Evolutionary conservation across 2,888 invertebrate species (phyloP).

Genomic region (Tipula vernalis): DNA sequence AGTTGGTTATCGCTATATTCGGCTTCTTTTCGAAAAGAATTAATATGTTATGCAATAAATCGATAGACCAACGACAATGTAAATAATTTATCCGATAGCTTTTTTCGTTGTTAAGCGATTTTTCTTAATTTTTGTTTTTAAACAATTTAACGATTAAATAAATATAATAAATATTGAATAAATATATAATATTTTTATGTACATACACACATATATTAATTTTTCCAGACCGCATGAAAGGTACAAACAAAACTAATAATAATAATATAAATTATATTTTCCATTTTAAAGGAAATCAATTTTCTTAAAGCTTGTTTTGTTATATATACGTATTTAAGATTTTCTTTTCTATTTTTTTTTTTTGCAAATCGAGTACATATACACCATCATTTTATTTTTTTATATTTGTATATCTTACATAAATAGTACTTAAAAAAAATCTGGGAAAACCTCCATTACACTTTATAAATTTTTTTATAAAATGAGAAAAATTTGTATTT

Average conservation of each 20-base stretch:
- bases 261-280: not conserved
- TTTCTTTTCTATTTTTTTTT: not conserved
- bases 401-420: not conserved
- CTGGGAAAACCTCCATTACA: not conserved
- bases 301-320: not conserved
- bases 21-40: no score
- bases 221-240: slow-evolving; percentile 9
- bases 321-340: not conserved
- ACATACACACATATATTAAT: slow-evolving; percentile 5
- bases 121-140: not conserved
- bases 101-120: not conserved
- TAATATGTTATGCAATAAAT: not conserved
- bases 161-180: not conserved
- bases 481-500: not conserved
- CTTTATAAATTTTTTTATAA: not conserved
- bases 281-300: not conserved
- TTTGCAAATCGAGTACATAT: not conserved
- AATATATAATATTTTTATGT: not conserved
- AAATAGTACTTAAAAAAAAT: not conserved
- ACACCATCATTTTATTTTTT: not conserved
- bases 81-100: not conserved
- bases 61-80: not conserved
- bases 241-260: not conserved
- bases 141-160: not conserved
- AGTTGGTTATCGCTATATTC: no score